Evolutionary conservation across 2,888 invertebrate genomes (phyloP), one percentile per base, ranked within the genome.

Genomic region (Dusona sp.): DNA sequence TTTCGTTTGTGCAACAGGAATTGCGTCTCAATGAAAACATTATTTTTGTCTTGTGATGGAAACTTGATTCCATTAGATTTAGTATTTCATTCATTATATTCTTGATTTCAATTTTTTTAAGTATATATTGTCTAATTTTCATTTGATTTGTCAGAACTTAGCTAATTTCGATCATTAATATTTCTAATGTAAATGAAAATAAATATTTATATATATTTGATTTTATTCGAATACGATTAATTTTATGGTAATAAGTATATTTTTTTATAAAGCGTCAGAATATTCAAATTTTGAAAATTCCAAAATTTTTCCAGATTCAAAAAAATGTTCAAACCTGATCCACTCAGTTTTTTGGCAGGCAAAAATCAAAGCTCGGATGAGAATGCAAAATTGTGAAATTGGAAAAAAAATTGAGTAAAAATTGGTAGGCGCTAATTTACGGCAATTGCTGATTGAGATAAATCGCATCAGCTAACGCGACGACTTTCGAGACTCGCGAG

Each of bases 401-500:
- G 33, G 57, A 45, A 79, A 68, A n/a, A 75, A 4, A 45, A 67
- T 36, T 42, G 72, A 68, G 45, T 65, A 79, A 38, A 65, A 42
- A 42, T 79, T 33, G 19, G 51, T 42, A 25, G 38, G 11, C 11
- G 48, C 75, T 54, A 54, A 67, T 61, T 65, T 80, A n/a, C 80
- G 77, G 42, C 65, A 72, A 57, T 86, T 78, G 38, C 38, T 54
- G 65, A 54, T 51, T 68, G 79, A 73, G 73, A 86, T 77, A 86
- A 86, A 77, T 83, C 54, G 79, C 86, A 86, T 86, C 77, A 45
- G 86, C 86, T 29, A 61, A 67, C 77, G 48, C 77, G 54, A 73
- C 70, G 38, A 77, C 83, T 86, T 57, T 67, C 61, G 51, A 75
- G 85, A 88, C 82, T 80, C 73, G 77, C 82, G 73, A 85, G 48